phyloP scores from a whole-genome alignment of 2,113 vertebrate genomes.

The Chitala chitala region DNA sequence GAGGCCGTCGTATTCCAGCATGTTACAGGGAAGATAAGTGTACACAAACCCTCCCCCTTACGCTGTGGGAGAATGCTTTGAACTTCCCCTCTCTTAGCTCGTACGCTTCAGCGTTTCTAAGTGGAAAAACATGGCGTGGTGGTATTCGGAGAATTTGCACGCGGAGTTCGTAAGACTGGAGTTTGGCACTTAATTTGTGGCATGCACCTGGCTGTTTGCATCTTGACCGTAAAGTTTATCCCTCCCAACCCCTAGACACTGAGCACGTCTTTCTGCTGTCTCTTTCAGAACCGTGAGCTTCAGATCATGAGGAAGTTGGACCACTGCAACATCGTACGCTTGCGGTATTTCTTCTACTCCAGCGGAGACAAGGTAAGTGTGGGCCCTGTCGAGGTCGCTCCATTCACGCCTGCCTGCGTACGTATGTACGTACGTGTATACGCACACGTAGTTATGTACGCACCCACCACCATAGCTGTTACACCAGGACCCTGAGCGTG shows the following conservation, averaged over 20 bases:
- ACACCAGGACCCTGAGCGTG: too few relatives aligned
- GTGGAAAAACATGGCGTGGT: slow-evolving; percentile 2
- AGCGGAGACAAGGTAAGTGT: slow-evolving; percentile 80
- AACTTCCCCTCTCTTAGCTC: not conserved
- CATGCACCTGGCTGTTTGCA: not conserved
- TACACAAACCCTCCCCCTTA: not conserved
- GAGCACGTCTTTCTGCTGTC: slow-evolving; percentile 31
- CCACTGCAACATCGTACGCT: slow-evolving; percentile 85
- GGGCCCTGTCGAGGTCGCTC: not conserved
- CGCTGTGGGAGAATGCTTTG: not conserved
- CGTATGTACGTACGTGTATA: too few relatives aligned
- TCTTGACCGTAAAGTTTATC: not conserved
- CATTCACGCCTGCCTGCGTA: too few relatives aligned
- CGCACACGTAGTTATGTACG: too few relatives aligned
- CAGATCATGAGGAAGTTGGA: slow-evolving; percentile 87
- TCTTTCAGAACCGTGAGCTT: slow-evolving; percentile 79
- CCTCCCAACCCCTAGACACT: not conserved
- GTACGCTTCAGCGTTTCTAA: not conserved
- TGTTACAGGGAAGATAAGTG: not conserved
- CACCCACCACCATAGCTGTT: too few relatives aligned
- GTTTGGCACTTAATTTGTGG: not conserved
- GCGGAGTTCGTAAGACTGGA: not conserved
- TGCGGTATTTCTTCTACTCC: slow-evolving; percentile 87
- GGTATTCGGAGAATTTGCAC: not conserved
- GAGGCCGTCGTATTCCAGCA: not conserved